phyloP scores from a whole-genome alignment of 2,797 vertebrate genomes.

The Cryptoprocta ferox region DNA sequence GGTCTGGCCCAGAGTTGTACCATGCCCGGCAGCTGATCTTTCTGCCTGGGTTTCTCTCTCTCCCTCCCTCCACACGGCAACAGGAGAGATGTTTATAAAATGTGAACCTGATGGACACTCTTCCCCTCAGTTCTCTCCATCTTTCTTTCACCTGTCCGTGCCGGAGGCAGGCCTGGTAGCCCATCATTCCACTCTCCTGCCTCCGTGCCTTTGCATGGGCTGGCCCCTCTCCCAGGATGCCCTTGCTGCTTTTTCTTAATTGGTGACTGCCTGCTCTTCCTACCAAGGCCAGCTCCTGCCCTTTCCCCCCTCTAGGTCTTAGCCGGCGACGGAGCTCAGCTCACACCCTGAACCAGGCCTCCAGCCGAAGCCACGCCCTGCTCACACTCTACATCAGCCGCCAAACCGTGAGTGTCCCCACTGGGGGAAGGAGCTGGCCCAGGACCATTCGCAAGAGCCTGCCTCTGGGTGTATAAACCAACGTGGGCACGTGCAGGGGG shows the following conservation, averaged over 20 bases:
- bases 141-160: background rate
- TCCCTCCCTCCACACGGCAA: background rate
- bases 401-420: conserved; percentile 59
- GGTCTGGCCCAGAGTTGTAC: background rate
- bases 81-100: background rate
- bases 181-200: no score
- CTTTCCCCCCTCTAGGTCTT: conserved; percentile 78
- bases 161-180: background rate
- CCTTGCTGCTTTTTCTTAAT: background rate
- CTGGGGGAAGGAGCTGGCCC: background rate
- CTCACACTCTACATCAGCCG: conserved; percentile 82
- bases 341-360: conserved; percentile 87
- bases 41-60: background rate
- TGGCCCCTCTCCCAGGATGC: background rate
- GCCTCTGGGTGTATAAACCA: background rate
- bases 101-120: background rate
- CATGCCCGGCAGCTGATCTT: background rate
- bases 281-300: background rate
- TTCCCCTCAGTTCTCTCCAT: background rate
- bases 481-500: rapidly evolving
- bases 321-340: conserved; percentile 83
- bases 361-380: conserved; percentile 89
- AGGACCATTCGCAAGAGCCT: background rate
- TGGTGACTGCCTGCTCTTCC: background rate
- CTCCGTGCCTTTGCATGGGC: background rate